Base-by-base conservation (phyloP, 2,113 vertebrate species). In the Shinisaurus crocodilurus region DNA sequence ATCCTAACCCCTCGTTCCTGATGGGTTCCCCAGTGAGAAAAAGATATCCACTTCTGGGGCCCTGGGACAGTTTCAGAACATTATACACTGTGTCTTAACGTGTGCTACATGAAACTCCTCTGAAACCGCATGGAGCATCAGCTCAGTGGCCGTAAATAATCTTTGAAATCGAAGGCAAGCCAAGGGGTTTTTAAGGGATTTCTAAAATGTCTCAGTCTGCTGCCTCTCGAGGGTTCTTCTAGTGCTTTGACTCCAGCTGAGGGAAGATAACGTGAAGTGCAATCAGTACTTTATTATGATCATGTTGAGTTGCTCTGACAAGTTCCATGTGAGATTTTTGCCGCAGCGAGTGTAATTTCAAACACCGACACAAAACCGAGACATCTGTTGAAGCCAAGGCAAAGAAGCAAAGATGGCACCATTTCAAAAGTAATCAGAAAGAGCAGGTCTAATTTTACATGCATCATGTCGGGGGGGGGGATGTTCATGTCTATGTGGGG, bases 261-360 rank as follows among this genome's bases (percentile, higher is more conserved):
- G 91, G 0, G 85, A 93, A 94, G 93, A 91, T 96, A 96, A 95
- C 90, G 83, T 12, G 37, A 95, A 94, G 91, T 92, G 93, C 92
- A 93, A 96, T 90, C 93, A 90, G 94, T 94, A 89, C 90, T 94
- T 95, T 94, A 92, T 95, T 95, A 91, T 92, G 88, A 95, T 88
- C 89, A 86, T 90, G 82, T 90, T 16, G 0, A 89, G 90, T 89
- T 70, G 92, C 92, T 96, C 88, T 93, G 95, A 95, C 94, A 87
- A 91, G 93, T 93, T 95, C 37, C 92, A 92, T 90, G 93, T 91
- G 90, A 84, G 95, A 94, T 91, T 90, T 72, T 45, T n/a, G 90
- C 85, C 92, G 77, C 40, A 91, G 88, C 81, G 89, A 89, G 77
- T 93, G 82, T 90, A 86, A 27, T 91, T 93, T 91, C 91, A 23